Evolutionary conservation across 2,797 vertebrate species (phyloP), one percentile per base, ranked within the genome.

Genomic region (Aphelocoma californica): DNA sequence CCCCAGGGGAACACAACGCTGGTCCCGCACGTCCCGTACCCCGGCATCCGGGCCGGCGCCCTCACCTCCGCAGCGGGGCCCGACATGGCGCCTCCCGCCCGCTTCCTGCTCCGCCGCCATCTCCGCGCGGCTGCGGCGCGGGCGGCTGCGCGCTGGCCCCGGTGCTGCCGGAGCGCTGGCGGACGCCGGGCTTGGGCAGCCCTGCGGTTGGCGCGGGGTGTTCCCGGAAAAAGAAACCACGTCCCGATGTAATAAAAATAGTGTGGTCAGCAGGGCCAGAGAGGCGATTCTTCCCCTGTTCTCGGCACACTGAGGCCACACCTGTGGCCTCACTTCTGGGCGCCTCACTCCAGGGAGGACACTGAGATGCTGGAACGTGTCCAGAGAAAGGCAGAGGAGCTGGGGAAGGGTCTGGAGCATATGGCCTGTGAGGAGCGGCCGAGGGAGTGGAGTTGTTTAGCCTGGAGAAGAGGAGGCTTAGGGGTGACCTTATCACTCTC

Each of bases 391-490:
- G 42, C 25, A 19, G 5, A 5, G 31, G 34, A 31, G 65, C 25
- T 26, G 25, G 14, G 6, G 31, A 20, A 54, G 38, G 19, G 7
- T 3, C 19, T 48, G 34, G 40, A 28, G 40, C 8, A 1, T 3
- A 0, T 3, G 18, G 34, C 10, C 8, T 8, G 0, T 7, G 31
- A 26, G 34, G 20, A 48, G 48, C 14, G 10, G 31, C 14, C 17
- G 25, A 28, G 10, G 18, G 31, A 67, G 15, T 13, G 2, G 4
- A 14, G 1, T 4, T 69, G 29, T 42, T 48, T 3, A 8, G 31
- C 18, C 21, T 0, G 24, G 11, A 62, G 26, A 69, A 34, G 16
- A 48, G 16, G 34, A 32, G 32, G 23, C 32, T 42, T 5, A 5
- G 16, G 11, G 7, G 18, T 18, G 62, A 18, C 11, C 11, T 44